Base-by-base conservation (phyloP, 1,140 invertebrate species). In the Drosophila tropicalis region DNA sequence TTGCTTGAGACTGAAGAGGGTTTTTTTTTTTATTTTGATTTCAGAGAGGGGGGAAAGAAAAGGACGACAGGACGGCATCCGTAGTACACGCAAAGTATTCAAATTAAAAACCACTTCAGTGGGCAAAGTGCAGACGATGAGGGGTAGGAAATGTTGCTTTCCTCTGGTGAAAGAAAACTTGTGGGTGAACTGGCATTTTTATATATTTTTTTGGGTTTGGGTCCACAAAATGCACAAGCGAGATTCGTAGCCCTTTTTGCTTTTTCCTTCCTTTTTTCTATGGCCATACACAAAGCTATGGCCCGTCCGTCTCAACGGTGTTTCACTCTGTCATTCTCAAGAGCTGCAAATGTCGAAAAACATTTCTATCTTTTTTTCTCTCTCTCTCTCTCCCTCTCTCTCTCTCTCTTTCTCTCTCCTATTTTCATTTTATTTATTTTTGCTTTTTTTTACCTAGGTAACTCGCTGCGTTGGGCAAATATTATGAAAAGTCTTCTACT, bases 31-130 rank as follows among this genome's bases (percentile, higher is more conserved):
- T 32, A 36, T 56, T 39, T 34, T 44, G 22, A 55, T 36, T 22
- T 29, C 4, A 25, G 60, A 39, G 19, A 61, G 19, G 64, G 19
- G 19, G 22, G 41, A 34, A 40, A 44, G 5, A 2, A 44, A 44
- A 13, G 15, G 55, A 57, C 29, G 51, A 55, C 12, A 17, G 25
- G 51, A 29, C 51, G 55, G 13, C 41, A 47, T 47, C 44, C 44
- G 44, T 47, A 68, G 25, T 62, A 61, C 64, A 72, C 62, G 65
- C 76, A 69, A 74, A 89, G 76, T 89, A 87, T 87, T 87, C 76
- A 87, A 89, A 89, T 89, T 89, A 89, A 89, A 87, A 89, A 77
- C 76, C 67, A 89, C 84, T 89, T 74, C 29, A 80, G 72, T 62
- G 58, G 64, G 62, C 70, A 67, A 67, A 77, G 63, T 70, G 67